A percentile compares a stretch with the other conserved stretches of the same genome.
Conservation (phyloP, 2,888 invertebrate genomes). For the Catocala fraxini region DNA sequence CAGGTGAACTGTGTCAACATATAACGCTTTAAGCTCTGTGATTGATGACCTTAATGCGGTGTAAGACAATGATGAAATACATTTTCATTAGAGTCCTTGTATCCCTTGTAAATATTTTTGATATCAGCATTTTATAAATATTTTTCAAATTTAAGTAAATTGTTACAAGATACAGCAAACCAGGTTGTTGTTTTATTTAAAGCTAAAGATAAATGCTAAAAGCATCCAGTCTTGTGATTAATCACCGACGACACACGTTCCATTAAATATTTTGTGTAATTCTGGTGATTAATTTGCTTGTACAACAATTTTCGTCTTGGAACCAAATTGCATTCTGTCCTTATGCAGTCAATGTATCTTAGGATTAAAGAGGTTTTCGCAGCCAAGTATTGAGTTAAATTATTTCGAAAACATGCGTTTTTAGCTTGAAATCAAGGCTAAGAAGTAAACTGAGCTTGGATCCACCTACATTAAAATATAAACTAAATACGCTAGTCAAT, state of each 20-base stretch:
- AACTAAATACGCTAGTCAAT: not conserved
- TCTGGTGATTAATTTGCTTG: not conserved
- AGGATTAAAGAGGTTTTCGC: not conserved
- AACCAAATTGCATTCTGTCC: not conserved
- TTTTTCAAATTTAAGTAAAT: not conserved
- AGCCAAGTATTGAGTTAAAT: not conserved
- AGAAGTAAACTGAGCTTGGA: not conserved
- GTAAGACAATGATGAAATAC: constrained; percentile 42
- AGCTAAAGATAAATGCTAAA: not conserved
- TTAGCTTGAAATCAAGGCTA: not conserved
- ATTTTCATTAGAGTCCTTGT: constrained; percentile 7
- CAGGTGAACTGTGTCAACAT: constrained; percentile 57
- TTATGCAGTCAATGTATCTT: constrained; percentile 3
- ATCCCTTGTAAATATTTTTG: not conserved
- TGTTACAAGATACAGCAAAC: not conserved
- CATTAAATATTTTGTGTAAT: not conserved
- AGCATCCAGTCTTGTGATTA: no score
- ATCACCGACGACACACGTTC: not conserved
- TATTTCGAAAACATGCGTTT: not conserved
- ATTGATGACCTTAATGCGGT: constrained; percentile 39
- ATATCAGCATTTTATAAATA: not conserved
- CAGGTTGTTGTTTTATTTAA: not conserved
- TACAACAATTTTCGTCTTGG: not conserved
- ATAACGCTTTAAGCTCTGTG: constrained; percentile 37
- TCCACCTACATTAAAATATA: not conserved